Conservation (phyloP, 2,888 invertebrate species). For the Drosophila atroscutellata region DNA sequence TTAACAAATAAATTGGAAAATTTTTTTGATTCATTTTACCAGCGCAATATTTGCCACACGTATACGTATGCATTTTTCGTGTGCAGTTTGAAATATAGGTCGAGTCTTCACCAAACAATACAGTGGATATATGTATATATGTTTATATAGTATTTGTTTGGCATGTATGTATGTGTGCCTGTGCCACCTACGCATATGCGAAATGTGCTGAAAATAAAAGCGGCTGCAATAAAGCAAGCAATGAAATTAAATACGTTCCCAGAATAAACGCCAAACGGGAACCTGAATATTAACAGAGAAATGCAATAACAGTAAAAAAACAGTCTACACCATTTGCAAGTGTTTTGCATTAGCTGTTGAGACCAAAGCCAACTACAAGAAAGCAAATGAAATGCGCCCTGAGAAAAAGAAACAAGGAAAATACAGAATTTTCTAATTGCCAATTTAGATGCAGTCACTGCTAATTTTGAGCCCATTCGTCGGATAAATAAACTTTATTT, state of each 20-base stretch:
- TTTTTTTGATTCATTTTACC: conserved; percentile 20
- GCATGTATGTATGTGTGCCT: not conserved
- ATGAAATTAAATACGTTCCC: conserved; percentile 69
- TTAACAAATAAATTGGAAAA: not conserved
- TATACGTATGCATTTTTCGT: conserved; percentile 7
- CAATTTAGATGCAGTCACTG: conserved; percentile 79
- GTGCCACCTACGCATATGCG: conserved; percentile 23
- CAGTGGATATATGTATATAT: not conserved
- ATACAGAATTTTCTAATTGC: conserved; percentile 77
- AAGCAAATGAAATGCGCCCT: conserved; percentile 61
- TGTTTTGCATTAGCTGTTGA: conserved; percentile 60
- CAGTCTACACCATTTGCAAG: conserved; percentile 35
- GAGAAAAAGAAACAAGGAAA: conserved; percentile 66
- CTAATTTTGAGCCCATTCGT: conserved; percentile 75
- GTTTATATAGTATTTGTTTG: not conserved
- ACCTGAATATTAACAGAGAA: conserved; percentile 46
- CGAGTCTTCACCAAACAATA: conserved; percentile 47
- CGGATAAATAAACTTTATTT: conserved; percentile 71
- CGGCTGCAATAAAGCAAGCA: conserved; percentile 45
- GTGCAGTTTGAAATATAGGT: conserved; percentile 47
- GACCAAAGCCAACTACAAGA: conserved; percentile 45
- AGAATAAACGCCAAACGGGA: conserved; percentile 57
- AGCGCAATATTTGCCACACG: conserved; percentile 26
- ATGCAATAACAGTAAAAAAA: conserved; percentile 11
- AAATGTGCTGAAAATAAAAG: conserved; percentile 42